These are phyloP conservation scores for Orthonyx spaldingii DNA, from an alignment of 2,113 vertebrate species.

Conservation along the genomic window DNA sequence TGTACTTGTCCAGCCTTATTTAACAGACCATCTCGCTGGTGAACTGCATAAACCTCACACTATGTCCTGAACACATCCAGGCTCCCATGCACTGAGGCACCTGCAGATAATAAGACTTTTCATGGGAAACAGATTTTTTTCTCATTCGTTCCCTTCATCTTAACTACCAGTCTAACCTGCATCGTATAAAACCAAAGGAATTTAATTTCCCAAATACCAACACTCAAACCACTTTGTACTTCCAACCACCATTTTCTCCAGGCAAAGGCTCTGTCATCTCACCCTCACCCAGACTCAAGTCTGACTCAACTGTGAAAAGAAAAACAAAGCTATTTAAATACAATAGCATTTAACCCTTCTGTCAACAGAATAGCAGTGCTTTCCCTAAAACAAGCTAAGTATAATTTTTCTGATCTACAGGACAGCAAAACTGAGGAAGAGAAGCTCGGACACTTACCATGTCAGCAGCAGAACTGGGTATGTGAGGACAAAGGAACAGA, in stretches of 20 bases:
- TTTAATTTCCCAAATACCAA: background rate
- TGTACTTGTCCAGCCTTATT: background rate
- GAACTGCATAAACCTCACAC: background rate
- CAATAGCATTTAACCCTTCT: background rate
- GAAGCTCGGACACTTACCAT: fast-evolving
- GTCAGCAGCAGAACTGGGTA: background rate
- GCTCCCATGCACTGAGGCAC: background rate
- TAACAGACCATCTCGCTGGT: background rate
- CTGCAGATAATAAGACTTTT: background rate
- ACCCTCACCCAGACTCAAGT: background rate
- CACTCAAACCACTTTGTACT: background rate
- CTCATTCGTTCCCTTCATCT: background rate
- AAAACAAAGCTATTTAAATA: background rate
- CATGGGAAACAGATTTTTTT: background rate
- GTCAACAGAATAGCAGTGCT: background rate
- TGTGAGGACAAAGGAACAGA: background rate
- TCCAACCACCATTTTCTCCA: background rate
- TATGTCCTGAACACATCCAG: background rate
- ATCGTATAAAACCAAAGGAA: background rate
- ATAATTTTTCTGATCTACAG: background rate
- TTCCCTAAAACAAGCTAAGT: background rate
- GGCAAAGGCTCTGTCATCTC: background rate
- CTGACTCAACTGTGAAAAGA: background rate
- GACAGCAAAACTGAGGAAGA: background rate
- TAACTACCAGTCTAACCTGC: background rate